Percentiles rank a stretch among this genome's conserved stretches.
Conservation (phyloP, 2,888 invertebrate species). For the Hyles lineata region DNA sequence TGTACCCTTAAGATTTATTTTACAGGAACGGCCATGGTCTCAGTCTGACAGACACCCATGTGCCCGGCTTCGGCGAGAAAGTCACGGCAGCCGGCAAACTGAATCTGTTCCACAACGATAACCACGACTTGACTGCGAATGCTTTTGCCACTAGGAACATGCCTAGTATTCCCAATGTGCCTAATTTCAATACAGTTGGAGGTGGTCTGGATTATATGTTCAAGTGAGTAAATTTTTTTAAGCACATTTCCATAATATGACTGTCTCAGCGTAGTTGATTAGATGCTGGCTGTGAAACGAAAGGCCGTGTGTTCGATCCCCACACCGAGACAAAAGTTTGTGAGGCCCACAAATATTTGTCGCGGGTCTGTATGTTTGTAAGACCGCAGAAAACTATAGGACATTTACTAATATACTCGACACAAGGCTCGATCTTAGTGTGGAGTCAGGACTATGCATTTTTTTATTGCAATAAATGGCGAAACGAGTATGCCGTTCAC, state of each 20-base stretch:
- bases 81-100: slow-evolving; percentile 48
- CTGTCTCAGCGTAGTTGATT: no score
- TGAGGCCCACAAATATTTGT: no score
- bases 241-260: neutral
- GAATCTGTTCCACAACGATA: slow-evolving; percentile 48
- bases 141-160: slow-evolving; percentile 52
- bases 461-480: no score
- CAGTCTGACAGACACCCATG: slow-evolving; percentile 46
- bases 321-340: no score
- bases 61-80: slow-evolving; percentile 48
- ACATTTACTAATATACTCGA: no score
- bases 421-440: no score
- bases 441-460: no score
- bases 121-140: slow-evolving; percentile 49
- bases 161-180: slow-evolving; percentile 41
- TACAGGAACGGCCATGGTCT: slow-evolving; percentile 49
- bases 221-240: slow-evolving; percentile 39
- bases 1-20: neutral
- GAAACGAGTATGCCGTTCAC: no score
- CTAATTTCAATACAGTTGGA: slow-evolving; percentile 47
- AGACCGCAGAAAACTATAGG: no score
- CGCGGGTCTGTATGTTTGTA: no score
- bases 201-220: slow-evolving; percentile 45
- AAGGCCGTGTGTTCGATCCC: no score
- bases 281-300: no score